Evolutionary conservation across 2,113 vertebrate species (phyloP).

Genomic region (Vulpes ferrilata): DNA sequence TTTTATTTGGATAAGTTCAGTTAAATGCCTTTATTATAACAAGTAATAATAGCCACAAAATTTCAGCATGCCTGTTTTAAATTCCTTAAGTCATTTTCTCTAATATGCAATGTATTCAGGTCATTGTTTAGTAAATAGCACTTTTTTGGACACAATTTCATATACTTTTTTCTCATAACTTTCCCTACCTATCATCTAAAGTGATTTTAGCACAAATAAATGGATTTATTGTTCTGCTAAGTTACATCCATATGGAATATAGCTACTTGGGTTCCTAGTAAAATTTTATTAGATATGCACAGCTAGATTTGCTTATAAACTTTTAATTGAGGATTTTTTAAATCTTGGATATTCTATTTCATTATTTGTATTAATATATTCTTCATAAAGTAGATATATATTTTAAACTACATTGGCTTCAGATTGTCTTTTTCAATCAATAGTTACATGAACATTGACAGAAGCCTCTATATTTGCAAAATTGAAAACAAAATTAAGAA

Average conservation of each 20-base stretch:
- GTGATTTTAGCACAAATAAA: not conserved
- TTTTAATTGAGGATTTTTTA: not conserved
- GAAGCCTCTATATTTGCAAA: not conserved
- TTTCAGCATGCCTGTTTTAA: constrained; percentile 9
- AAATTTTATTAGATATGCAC: not conserved
- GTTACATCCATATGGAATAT: not conserved
- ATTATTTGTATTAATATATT: constrained; percentile 21
- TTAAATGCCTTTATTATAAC: constrained; percentile 31
- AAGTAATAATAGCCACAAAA: constrained; percentile 31
- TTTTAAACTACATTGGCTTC: not conserved
- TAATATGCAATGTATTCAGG: constrained; percentile 41
- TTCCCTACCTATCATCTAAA: not conserved
- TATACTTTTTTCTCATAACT: not conserved
- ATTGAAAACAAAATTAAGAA: not conserved
- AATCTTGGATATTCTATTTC: not conserved
- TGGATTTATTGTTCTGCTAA: not conserved
- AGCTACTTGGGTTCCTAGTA: not conserved
- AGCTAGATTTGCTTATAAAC: not conserved
- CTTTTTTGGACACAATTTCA: constrained; percentile 56
- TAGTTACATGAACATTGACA: not conserved
- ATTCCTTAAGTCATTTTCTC: not conserved
- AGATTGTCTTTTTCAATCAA: not conserved
- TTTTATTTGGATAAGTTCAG: constrained; percentile 67
- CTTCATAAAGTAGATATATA: not conserved
- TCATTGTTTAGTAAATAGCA: not conserved